Percentiles rank a stretch among this genome's conserved stretches.
phyloP scores from a whole-genome alignment of 92 coral and sea anemone genomes.

The Galaxea fascicularis region DNA sequence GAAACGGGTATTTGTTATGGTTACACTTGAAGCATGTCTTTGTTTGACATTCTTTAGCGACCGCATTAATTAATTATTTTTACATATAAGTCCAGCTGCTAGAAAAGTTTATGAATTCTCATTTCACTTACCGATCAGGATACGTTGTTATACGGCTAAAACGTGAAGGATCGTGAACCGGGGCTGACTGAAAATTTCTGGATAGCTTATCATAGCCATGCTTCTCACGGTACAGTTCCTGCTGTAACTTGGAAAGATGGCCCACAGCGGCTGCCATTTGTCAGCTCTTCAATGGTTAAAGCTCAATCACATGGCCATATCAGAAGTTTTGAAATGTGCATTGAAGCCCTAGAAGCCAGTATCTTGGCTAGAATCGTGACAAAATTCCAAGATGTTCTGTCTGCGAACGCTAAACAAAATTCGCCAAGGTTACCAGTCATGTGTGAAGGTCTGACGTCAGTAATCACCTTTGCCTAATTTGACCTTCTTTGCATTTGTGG shows the following conservation, averaged over 20 bases:
- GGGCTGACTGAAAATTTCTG: constrained; percentile 81
- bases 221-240: constrained; percentile 84
- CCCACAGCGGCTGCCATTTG: constrained; percentile 61
- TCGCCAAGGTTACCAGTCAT: constrained; percentile 72
- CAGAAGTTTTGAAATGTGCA: neutral
- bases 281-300: neutral
- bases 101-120: neutral
- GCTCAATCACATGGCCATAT: constrained; percentile 22
- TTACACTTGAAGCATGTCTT: neutral
- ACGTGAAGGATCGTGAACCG: constrained; percentile 62
- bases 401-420: constrained; percentile 46
- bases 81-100: constrained; percentile 5
- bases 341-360: neutral
- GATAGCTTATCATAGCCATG: constrained; percentile 76
- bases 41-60: neutral
- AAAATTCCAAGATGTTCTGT: neutral
- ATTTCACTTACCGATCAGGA: constrained; percentile 77
- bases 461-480: neutral
- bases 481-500: neutral
- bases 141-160: constrained; percentile 75
- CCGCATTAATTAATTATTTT: neutral
- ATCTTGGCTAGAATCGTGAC: neutral
- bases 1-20: neutral
- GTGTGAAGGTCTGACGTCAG: constrained; percentile 51
- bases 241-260: constrained; percentile 78